A percentile compares a stretch with the other conserved stretches of the same genome.
Conservation (phyloP, 2,113 vertebrate genomes). For the Muntiacus reevesi region DNA sequence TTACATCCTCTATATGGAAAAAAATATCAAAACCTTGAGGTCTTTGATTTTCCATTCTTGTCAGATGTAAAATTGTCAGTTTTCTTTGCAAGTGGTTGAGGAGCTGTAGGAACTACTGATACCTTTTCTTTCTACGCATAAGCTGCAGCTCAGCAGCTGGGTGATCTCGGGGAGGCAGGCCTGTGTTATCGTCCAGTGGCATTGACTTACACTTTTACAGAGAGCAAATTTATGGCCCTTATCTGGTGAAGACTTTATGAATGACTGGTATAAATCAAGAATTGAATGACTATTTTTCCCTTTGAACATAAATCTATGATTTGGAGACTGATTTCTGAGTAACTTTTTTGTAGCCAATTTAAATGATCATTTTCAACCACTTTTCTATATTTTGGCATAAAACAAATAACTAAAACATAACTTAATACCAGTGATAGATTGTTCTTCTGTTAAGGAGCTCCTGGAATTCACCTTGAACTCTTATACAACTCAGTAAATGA, state of each 20-base stretch:
- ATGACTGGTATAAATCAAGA: constrained; percentile 62
- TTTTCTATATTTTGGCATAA: constrained; percentile 6
- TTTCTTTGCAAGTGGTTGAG: neutral
- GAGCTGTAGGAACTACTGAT: neutral
- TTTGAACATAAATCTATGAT: constrained; percentile 52
- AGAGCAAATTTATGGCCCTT: constrained; percentile 45
- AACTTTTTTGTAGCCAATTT: constrained; percentile 34
- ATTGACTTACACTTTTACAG: neutral
- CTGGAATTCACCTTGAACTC: neutral
- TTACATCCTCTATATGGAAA: neutral
- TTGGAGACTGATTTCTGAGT: constrained; percentile 38
- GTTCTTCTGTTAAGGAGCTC: neutral
- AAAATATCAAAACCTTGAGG: neutral
- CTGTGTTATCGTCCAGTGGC: neutral
- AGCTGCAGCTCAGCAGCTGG: neutral
- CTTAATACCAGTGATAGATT: neutral
- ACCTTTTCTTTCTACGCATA: neutral
- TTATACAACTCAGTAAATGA: neutral
- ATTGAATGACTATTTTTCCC: constrained; percentile 37
- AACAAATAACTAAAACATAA: neutral
- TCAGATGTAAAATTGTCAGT: neutral
- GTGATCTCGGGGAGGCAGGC: neutral
- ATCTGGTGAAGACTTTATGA: constrained; percentile 54
- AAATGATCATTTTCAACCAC: neutral
- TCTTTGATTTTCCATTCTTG: neutral